Percentiles rank a stretch among this genome's conserved stretches.
Evolutionary conservation across 2,113 vertebrate species (phyloP).

Genomic region (Paedocypris sp.): DNA sequence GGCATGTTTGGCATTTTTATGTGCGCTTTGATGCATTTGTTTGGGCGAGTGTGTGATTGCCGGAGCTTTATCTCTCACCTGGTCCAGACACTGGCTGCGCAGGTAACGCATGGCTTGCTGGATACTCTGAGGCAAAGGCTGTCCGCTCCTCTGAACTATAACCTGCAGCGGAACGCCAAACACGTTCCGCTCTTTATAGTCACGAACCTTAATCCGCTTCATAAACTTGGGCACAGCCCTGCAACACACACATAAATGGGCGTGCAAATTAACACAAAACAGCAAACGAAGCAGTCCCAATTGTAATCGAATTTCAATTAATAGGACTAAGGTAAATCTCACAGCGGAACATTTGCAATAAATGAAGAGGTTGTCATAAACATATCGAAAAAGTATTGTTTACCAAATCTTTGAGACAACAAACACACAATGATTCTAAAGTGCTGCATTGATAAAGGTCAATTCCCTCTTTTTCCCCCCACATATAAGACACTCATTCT

Average conservation of each 20-base stretch:
- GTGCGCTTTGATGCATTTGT: background rate
- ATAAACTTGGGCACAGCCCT: conserved; percentile 99
- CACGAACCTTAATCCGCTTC: conserved; percentile 92
- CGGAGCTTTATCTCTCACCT: conserved; percentile 57
- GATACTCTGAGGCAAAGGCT: conserved; percentile 89
- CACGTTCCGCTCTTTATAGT: conserved; percentile 88
- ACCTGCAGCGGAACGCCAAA: conserved; percentile 90
- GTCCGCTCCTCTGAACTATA: conserved; percentile 86
- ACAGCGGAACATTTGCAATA: no score
- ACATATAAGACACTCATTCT: no score
- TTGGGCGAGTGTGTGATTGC: background rate
- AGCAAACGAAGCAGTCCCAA: background rate
- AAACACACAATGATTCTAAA: no score
- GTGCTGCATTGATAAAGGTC: no score
- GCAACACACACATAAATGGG: conserved; percentile 39
- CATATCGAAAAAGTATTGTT: no score
- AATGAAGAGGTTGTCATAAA: no score
- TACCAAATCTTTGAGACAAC: no score
- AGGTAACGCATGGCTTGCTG: conserved; percentile 89
- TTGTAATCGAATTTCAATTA: no score
- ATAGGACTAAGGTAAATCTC: no score
- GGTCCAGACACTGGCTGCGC: conserved; percentile 82
- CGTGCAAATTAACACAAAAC: background rate
- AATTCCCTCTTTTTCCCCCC: no score
- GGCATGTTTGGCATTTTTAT: background rate